phyloP scores from a whole-genome alignment of 2,113 vertebrate genomes.

The Catharus minimus region DNA sequence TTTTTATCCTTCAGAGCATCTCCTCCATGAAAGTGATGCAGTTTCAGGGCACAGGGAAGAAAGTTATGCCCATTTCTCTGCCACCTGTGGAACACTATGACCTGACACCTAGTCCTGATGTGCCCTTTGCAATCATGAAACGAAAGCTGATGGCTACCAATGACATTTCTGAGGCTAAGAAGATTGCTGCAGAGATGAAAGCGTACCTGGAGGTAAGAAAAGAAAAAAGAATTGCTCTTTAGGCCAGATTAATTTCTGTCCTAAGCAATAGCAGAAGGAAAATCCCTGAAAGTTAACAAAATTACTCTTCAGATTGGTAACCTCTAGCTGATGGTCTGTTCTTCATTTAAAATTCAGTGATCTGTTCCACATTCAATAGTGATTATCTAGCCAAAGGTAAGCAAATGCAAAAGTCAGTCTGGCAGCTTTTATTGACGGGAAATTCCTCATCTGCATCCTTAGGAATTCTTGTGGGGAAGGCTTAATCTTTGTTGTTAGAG shows the following conservation, averaged over 20 bases:
- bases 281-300: not conserved
- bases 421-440: not conserved
- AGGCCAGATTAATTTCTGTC: not conserved
- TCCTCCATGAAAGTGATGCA: constrained; percentile 87
- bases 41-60: constrained; percentile 85
- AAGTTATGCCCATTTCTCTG: constrained; percentile 63
- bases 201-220: constrained; percentile 80
- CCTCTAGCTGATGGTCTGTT: not conserved
- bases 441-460: not conserved
- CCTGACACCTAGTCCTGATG: constrained; percentile 89
- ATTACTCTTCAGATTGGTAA: not conserved
- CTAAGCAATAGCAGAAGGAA: not conserved
- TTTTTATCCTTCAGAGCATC: constrained; percentile 77
- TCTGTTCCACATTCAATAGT: not conserved
- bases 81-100: constrained; percentile 73
- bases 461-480: not conserved
- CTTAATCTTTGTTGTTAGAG: not conserved
- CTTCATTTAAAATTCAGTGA: not conserved
- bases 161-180: constrained; percentile 66
- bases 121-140: constrained; percentile 91
- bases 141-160: constrained; percentile 88
- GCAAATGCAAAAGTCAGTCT: not conserved
- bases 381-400: not conserved
- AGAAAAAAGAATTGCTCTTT: not conserved
- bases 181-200: constrained; percentile 78